Evolutionary conservation across 2,113 vertebrate genomes (phyloP).

Genomic region (Macrotis lagotis): DNA sequence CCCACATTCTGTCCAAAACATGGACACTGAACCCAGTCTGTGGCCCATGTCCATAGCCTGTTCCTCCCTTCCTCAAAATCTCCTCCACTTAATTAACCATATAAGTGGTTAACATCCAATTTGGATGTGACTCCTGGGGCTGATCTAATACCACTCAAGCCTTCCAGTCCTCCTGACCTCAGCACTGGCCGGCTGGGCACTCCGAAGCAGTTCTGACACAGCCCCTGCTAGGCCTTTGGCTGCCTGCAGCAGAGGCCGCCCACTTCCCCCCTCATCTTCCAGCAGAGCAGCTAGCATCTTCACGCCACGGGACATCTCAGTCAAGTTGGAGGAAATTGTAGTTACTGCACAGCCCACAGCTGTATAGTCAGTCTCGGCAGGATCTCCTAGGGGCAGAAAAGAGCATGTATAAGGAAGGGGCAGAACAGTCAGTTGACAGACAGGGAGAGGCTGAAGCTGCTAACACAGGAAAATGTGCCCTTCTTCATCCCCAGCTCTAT

Average conservation of each 20-base stretch:
- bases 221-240: conserved; percentile 94
- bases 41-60: neutral
- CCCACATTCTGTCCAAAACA: conserved; percentile 7
- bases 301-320: conserved; percentile 98
- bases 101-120: conserved; percentile 29
- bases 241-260: conserved; percentile 93
- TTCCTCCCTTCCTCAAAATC: neutral
- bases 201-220: conserved; percentile 94
- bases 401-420: neutral
- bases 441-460: neutral
- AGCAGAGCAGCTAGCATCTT: conserved; percentile 95
- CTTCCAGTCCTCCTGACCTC: conserved; percentile 82
- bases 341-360: conserved; percentile 97
- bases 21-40: neutral
- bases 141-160: too few species aligned
- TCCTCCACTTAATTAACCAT: neutral
- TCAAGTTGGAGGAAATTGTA: conserved; percentile 98
- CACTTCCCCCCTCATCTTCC: conserved; percentile 95
- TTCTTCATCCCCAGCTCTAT: accelerated
- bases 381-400: conserved; percentile 87
- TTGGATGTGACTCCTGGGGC: neutral
- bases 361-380: conserved; percentile 97
- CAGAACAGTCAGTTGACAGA: neutral
- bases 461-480: neutral
- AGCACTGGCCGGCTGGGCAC: conserved; percentile 92